phyloP scores from a whole-genome alignment of 2,113 vertebrate genomes.

The Charadrius vociferus region DNA sequence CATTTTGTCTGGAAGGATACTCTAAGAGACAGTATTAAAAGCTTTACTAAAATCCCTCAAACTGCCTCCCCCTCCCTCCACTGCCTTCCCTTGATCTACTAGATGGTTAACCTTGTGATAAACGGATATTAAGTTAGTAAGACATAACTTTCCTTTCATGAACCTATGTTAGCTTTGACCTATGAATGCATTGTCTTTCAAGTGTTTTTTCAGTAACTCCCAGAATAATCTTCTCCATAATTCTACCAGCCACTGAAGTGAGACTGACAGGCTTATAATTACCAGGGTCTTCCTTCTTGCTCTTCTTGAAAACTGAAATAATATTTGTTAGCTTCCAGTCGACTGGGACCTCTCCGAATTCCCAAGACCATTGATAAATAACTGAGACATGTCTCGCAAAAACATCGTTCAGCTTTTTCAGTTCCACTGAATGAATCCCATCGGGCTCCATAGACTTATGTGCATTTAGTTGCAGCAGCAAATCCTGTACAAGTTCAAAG shows the following conservation, averaged over 20 bases:
- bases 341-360: background rate
- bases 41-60: background rate
- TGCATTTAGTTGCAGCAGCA: background rate
- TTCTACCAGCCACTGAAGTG: background rate
- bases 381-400: background rate
- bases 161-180: background rate
- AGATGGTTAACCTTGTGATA: background rate
- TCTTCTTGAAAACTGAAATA: background rate
- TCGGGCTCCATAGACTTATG: background rate
- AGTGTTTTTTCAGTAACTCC: background rate
- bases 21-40: background rate
- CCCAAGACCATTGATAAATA: background rate
- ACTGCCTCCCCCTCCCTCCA: fast-evolving
- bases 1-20: background rate
- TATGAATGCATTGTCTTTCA: background rate
- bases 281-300: background rate
- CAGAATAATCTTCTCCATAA: background rate
- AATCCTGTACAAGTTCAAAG: background rate
- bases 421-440: background rate
- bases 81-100: background rate
- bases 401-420: background rate
- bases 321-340: background rate
- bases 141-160: background rate
- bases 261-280: background rate
- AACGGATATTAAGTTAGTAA: background rate